Evolutionary conservation across 2,888 invertebrate species (phyloP).

Genomic region (Eupeodes luniger): DNA sequence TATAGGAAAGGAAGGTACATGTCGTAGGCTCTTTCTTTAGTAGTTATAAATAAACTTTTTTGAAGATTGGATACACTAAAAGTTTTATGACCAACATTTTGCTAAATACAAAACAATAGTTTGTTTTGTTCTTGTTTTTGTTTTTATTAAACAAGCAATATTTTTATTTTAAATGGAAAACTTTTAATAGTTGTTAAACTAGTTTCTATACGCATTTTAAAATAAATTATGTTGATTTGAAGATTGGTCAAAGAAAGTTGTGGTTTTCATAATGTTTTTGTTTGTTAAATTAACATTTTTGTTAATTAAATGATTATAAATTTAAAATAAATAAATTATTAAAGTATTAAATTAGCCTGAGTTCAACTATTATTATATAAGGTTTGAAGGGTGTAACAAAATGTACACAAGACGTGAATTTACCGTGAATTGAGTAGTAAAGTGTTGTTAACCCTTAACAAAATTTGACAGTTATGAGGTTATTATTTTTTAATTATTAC

Average conservation of each 20-base stretch:
- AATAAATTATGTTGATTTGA: background rate
- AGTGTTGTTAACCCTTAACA: too few species aligned
- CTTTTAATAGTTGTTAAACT: background rate
- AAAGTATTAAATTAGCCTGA: too few species aligned
- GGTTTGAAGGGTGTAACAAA: too few species aligned
- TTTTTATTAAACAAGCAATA: background rate
- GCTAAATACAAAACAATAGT: background rate
- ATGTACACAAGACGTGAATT: too few species aligned
- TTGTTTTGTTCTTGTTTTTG: too few species aligned
- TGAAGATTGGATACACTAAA: background rate
- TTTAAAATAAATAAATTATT: background rate
- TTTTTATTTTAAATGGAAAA: background rate
- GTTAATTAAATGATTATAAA: background rate
- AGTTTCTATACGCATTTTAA: background rate
- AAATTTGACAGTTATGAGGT: too few species aligned
- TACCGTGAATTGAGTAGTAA: too few species aligned
- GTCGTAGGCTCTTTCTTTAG: background rate
- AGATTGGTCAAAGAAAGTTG: slow-evolving; percentile 1
- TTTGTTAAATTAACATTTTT: background rate
- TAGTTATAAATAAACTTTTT: background rate
- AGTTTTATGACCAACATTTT: too few species aligned
- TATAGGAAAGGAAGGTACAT: background rate
- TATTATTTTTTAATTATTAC: too few species aligned
- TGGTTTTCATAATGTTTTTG: background rate
- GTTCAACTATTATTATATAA: too few species aligned